Evolutionary conservation across 2,797 vertebrate species (phyloP).

Genomic region (Danionella dracula): DNA sequence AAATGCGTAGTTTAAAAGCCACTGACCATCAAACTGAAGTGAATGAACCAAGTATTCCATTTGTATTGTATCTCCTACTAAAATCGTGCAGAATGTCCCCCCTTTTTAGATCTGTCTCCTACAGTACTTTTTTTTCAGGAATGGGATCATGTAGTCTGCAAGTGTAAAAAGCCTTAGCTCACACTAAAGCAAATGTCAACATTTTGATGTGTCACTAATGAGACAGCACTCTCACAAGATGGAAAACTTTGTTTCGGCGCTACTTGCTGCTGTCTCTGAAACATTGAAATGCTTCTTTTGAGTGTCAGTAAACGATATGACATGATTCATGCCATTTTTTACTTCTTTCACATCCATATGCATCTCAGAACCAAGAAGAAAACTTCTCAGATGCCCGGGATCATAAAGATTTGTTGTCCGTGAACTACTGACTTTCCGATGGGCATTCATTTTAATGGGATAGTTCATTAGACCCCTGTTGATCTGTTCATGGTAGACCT

Average conservation of each 20-base stretch:
- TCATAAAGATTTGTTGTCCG: conserved; percentile 30
- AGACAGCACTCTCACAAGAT: conserved; percentile 60
- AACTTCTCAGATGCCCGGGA: conserved; percentile 51
- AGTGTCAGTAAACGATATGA: conserved; percentile 62
- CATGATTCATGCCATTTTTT: conserved; percentile 62
- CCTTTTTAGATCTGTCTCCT: conserved; percentile 21
- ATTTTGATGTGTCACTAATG: conserved; percentile 65
- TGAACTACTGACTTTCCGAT: conserved; percentile 5
- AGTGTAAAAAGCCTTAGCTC: conserved; percentile 50
- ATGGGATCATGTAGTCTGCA: conserved; percentile 39
- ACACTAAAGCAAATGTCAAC: conserved; percentile 61
- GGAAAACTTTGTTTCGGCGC: conserved; percentile 64
- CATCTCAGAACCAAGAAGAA: conserved; percentile 49
- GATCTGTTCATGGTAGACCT: too few species aligned
- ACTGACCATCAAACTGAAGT: not conserved
- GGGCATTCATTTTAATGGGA: not conserved
- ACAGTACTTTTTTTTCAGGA: conserved; percentile 26
- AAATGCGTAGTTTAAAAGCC: not conserved
- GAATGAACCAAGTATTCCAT: not conserved
- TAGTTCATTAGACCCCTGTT: too few species aligned
- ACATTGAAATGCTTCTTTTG: conserved; percentile 51
- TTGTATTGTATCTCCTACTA: not conserved
- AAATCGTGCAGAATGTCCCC: too few species aligned
- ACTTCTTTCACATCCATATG: conserved; percentile 66
- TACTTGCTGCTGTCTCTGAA: conserved; percentile 44